phyloP scores from a whole-genome alignment of 2,113 vertebrate species.

The Dasyprocta punctata region DNA sequence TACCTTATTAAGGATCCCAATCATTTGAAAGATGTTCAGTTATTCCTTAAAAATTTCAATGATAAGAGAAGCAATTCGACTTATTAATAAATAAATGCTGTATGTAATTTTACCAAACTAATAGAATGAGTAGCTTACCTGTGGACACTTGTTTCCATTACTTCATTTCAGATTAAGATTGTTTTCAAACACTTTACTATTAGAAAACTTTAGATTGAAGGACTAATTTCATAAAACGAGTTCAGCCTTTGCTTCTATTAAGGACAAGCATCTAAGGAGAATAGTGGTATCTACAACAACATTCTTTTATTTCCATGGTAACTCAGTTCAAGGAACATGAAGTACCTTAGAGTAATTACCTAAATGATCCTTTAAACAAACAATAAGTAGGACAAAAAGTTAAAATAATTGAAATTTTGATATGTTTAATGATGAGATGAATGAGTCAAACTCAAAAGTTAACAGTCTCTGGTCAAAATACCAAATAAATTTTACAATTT shows the following conservation, averaged over 20 bases:
- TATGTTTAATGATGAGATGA: not conserved
- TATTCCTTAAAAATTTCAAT: not conserved
- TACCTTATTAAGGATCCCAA: not conserved
- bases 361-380: conserved; percentile 2
- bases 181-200: conserved; percentile 10
- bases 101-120: conserved; percentile 1
- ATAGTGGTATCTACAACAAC: not conserved
- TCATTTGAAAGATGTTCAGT: not conserved
- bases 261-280: not conserved
- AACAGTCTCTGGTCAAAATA: not conserved
- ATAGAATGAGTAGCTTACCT: not conserved
- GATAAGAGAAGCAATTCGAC: not conserved
- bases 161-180: not conserved
- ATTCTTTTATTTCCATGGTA: not conserved
- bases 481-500: not conserved
- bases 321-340: not conserved
- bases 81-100: not conserved
- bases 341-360: not conserved
- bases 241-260: not conserved
- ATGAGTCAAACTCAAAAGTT: not conserved
- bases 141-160: not conserved
- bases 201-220: not conserved
- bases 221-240: not conserved
- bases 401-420: not conserved
- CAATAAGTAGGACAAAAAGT: not conserved